Percentiles rank a stretch among this genome's conserved stretches.
Evolutionary conservation across 2,113 vertebrate genomes (phyloP).

Genomic region (Meleagris gallopavo): DNA sequence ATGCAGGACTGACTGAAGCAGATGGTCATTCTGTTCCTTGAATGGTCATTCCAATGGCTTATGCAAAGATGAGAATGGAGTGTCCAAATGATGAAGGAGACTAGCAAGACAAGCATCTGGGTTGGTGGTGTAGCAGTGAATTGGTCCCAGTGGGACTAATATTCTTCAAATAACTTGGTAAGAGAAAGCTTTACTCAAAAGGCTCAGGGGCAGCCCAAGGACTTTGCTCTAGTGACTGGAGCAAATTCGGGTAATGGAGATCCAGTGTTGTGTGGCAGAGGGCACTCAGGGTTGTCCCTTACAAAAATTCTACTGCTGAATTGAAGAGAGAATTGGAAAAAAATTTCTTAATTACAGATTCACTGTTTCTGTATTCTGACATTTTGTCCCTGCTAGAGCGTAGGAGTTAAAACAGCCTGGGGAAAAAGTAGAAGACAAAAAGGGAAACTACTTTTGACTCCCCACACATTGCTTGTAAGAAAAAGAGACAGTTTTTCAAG

Average conservation of each 20-base stretch:
- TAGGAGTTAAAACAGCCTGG: conserved; percentile 4
- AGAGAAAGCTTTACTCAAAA: neutral
- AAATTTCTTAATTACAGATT: neutral
- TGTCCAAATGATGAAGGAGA: neutral
- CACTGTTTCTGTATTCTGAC: neutral
- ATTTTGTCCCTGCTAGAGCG: neutral
- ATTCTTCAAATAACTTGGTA: conserved; percentile 1
- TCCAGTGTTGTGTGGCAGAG: neutral
- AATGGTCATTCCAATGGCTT: rapidly evolving
- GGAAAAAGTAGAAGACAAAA: neutral
- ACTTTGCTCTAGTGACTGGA: neutral
- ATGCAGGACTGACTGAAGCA: neutral
- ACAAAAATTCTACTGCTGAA: neutral
- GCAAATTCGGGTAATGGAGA: neutral
- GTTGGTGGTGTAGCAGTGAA: conserved; percentile 21
- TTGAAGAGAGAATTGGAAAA: neutral
- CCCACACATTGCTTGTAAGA: neutral
- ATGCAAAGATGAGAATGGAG: neutral
- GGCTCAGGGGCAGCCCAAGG: conserved; percentile 53
- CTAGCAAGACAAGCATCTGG: neutral
- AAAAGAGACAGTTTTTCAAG: neutral
- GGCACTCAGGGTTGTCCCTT: neutral
- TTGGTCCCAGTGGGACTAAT: conserved; percentile 60
- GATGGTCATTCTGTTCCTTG: neutral
- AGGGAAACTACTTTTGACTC: neutral